These are phyloP conservation scores for Fistularia tabacaria DNA, from an alignment of 2,797 vertebrate genomes.

Conservation along the genomic window DNA sequence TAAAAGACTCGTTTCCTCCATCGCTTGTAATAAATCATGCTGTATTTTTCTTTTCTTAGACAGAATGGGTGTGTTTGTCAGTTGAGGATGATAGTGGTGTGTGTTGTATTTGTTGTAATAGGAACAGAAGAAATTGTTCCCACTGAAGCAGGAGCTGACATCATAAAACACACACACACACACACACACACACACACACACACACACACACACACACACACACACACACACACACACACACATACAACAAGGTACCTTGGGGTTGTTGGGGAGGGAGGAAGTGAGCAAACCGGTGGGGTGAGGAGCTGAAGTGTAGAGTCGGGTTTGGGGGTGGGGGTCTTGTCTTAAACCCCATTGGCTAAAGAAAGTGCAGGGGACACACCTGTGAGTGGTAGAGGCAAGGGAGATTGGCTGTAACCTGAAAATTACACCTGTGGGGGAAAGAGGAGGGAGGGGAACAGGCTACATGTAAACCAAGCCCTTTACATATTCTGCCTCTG, in stretches of 20 bases:
- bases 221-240: constrained; percentile 48
- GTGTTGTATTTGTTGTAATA: constrained; percentile 59
- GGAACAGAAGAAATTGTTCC: constrained; percentile 65
- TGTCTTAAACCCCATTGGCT: constrained; percentile 61
- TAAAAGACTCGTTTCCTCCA: neutral
- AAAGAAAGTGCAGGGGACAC: constrained; percentile 62
- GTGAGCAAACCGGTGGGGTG: constrained; percentile 50
- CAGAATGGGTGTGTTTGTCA: constrained; percentile 42
- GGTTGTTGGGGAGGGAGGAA: constrained; percentile 59
- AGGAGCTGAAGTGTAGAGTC: constrained; percentile 7
- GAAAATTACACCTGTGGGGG: constrained; percentile 83
- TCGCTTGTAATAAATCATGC: neutral
- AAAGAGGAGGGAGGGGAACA: constrained; percentile 48
- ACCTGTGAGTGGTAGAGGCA: constrained; percentile 75
- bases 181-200: constrained; percentile 61
- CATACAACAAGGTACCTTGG: constrained; percentile 74
- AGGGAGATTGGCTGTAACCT: constrained; percentile 77
- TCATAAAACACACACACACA: constrained; percentile 67
- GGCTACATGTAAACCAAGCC: constrained; percentile 85
- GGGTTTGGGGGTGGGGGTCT: constrained; percentile 24
- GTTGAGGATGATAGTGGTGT: constrained; percentile 46
- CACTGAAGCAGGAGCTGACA: constrained; percentile 77
- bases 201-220: constrained; percentile 49
- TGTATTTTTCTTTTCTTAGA: constrained; percentile 12
- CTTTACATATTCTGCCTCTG: constrained; percentile 87